Base-by-base conservation (phyloP, 2,888 invertebrate genomes). In the Cephus nigrinus region DNA sequence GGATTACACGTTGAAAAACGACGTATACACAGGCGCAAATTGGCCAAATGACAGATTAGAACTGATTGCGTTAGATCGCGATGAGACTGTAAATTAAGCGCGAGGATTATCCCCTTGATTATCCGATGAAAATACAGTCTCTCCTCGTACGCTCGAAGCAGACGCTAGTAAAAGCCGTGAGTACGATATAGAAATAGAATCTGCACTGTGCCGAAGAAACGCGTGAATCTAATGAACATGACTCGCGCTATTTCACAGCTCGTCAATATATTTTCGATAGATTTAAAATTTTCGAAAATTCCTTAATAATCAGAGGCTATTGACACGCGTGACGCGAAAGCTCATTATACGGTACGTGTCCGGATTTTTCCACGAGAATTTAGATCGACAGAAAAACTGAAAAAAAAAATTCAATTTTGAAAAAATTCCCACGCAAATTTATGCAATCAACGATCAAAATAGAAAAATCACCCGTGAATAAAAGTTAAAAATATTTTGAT, bases 21-120 rank as follows among this genome's bases (percentile, higher is more conserved):
- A 23, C 9, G 2, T 23, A 23, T 9, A 55, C 9, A 55, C 5
- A 23, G 2, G 1, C 0, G n/a, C 77, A 36, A 69, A 33, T 35
- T 69, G 68, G n/a, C 34, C 74, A 31, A 77, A 69, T 74, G 72
- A 73, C 69, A 77, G 74, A 77, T 74, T 74, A 74, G 69, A 68
- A n/a, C 15, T 40, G 72, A 77, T 77, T 74, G 69, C 32, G 74
- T 77, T 77, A 74, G 74, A 77, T 77, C 74, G 69, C 30, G 77
- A 68, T 23, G 74, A 77, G 74, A 77, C 40, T 77, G 68, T 69
- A 23, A 74, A 77, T 77, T 77, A 74, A 74, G 69, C 36, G 69
- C 23, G 34, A 32, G 69, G 30, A n/a, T 69, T 77, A 74, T 77
- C 69, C 68, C 36, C 33, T 77, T 68, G 36, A 77, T 77, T 76